Evolutionary conservation across 2,797 vertebrate species (phyloP), one percentile per base, ranked within the genome.

Genomic region (Acanthis flammea): DNA sequence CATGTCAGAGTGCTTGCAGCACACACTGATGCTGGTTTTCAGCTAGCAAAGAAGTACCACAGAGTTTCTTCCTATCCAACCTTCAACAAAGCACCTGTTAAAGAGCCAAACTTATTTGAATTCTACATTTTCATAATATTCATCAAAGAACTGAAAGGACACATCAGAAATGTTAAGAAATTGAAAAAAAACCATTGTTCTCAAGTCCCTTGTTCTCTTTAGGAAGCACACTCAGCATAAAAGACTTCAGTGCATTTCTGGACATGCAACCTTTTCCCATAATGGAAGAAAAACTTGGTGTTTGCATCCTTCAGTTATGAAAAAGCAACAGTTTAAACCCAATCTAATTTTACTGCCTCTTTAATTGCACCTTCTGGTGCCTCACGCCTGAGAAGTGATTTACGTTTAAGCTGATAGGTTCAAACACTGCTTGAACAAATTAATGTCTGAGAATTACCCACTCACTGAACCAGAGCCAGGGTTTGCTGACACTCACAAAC

Each of bases 371-470:
- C 86, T 79, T 55, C 80, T 75, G 61, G 83, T 67, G 42, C 63
- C 65, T 77, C 31, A 31, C 2, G 17, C 68, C 81, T 76, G 28
- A 75, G 88, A 82, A 92, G 55, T 67, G 79, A 90, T 92, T 96
- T 95, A 88, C 74, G 58, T 94, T 68, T 23, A 41, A 90, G 84
- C 15, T 81, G 75, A 93, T 53, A 74, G 62, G 67, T 95, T 97
- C 93, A 95, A 95, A 94, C 90, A 77, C 83, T 86, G 81, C 86
- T 93, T 79, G 96, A 92, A 50, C 92, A 94, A 97, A 97, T 96
- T 87, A 86, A 77, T 13, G 65, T 94, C 77, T 94, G 97, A 91
- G 85, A 96, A 95, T 92, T 97, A 97, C 93, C 96, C 62, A 44
- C 9, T 87, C 91, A 95, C 96, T 88, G 91, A 97, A 91, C 96